Conservation (phyloP, 2,888 invertebrate genomes). For the Drosophila neonasuta region DNA sequence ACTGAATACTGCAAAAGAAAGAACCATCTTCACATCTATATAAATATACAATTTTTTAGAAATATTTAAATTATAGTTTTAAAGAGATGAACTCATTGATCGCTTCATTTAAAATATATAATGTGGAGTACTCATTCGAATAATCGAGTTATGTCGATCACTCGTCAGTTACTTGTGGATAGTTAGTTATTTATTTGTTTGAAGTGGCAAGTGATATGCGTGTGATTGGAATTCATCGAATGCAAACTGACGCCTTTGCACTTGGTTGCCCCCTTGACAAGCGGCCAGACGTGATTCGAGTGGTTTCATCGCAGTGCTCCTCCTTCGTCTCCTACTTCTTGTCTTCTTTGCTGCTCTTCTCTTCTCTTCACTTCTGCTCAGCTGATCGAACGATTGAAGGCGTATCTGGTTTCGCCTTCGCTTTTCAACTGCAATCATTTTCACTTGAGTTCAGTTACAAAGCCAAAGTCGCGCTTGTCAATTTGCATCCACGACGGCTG, state of each 20-base stretch:
- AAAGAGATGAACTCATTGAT: neutral
- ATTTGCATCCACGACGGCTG: conserved; percentile 55
- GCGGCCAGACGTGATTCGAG: conserved; percentile 53
- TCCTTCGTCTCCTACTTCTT: conserved; percentile 2
- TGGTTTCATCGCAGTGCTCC: conserved; percentile 31
- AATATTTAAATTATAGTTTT: neutral
- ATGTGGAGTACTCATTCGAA: neutral
- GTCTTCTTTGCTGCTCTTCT: conserved; percentile 1
- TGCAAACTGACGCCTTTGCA: conserved; percentile 75
- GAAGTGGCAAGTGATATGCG: conserved; percentile 70
- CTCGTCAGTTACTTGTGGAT: conserved; percentile 16
- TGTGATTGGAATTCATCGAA: conserved; percentile 72
- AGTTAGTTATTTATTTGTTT: conserved; percentile 37
- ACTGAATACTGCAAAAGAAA: too few species aligned
- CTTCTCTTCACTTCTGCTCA: conserved; percentile 15
- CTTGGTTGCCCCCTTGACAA: conserved; percentile 51
- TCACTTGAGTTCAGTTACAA: conserved; percentile 67
- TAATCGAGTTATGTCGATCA: conserved; percentile 23
- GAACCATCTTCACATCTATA: too few species aligned
- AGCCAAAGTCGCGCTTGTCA: conserved; percentile 65
- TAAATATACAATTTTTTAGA: too few species aligned
- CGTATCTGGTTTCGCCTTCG: conserved; percentile 76
- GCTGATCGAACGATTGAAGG: conserved; percentile 66
- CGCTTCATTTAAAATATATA: neutral
- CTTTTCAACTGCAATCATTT: conserved; percentile 72